Conservation (phyloP, 2,113 vertebrate species). For the Crotalus viridis region DNA sequence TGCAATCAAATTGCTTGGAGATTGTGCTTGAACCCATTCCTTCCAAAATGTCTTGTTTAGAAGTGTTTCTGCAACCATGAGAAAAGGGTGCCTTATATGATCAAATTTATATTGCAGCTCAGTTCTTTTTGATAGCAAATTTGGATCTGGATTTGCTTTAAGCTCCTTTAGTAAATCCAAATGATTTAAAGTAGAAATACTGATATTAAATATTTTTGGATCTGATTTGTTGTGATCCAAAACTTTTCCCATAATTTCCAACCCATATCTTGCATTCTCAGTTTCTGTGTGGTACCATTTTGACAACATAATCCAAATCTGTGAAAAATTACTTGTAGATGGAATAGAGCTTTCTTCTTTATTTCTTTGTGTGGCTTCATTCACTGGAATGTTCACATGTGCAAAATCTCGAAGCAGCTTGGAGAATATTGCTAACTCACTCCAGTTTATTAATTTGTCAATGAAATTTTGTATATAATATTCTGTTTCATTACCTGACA, state of each 20-base stretch:
- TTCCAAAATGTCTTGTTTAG: constrained; percentile 55
- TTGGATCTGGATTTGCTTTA: neutral
- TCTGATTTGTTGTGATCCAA: neutral
- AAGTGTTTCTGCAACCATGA: constrained; percentile 45
- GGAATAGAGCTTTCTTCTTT: neutral
- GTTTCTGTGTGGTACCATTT: neutral
- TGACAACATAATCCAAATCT: neutral
- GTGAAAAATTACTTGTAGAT: neutral
- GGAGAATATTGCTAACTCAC: neutral
- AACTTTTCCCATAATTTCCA: constrained; percentile 33
- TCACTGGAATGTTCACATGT: neutral
- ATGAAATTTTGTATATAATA: constrained; percentile 24
- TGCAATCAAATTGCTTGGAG: constrained; percentile 64
- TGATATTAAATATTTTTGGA: constrained; percentile 36
- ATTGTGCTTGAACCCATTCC: constrained; percentile 44
- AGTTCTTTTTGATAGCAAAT: constrained; percentile 24
- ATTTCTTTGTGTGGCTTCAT: constrained; percentile 20
- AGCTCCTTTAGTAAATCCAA: constrained; percentile 38
- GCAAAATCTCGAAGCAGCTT: neutral
- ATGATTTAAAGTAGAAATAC: constrained; percentile 20
- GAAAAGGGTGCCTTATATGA: constrained; percentile 13
- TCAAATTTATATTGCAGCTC: constrained; percentile 25
- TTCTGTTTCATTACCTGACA: constrained; percentile 7
- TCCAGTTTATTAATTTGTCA: neutral
- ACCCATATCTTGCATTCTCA: constrained; percentile 19